Conservation (phyloP, 2,113 vertebrate genomes). For the Malaclemys terrapin region DNA sequence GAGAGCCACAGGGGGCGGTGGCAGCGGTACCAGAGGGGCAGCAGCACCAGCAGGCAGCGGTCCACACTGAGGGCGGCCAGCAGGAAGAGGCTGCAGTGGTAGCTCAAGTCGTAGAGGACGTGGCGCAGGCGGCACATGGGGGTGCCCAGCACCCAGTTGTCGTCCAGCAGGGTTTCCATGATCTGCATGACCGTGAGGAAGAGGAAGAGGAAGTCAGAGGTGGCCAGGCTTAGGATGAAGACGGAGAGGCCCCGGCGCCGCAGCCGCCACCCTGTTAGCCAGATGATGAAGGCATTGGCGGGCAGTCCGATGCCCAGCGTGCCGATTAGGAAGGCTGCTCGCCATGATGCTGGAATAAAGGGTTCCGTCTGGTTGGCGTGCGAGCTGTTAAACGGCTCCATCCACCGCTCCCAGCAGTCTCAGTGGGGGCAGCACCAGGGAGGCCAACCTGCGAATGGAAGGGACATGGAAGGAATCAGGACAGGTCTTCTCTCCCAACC, state of each 20-base stretch:
- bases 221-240: conserved; percentile 69
- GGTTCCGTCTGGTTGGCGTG: background rate
- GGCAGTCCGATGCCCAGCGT: conserved; percentile 63
- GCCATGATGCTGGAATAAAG: conserved; percentile 58
- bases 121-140: conserved; percentile 51
- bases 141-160: conserved; percentile 51
- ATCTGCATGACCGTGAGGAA: conserved; percentile 42
- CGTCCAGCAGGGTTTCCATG: conserved; percentile 23
- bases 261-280: conserved; percentile 66
- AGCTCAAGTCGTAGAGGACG: conserved; percentile 60
- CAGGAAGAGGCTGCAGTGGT: conserved; percentile 71
- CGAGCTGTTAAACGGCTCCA: background rate
- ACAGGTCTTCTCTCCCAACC: background rate
- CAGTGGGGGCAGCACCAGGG: background rate
- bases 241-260: conserved; percentile 3
- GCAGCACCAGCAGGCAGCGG: conserved; percentile 52
- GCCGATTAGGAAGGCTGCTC: conserved; percentile 53
- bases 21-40: conserved; percentile 60
- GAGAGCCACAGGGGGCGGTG: conserved; percentile 35
- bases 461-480: background rate
- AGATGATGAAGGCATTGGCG: conserved; percentile 62
- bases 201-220: conserved; percentile 74
- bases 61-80: conserved; percentile 70
- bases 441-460: background rate
- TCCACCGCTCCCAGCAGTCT: background rate